Evolutionary conservation across 1,140 invertebrate genomes (phyloP).

Genomic region (Drosophila athabasca): DNA sequence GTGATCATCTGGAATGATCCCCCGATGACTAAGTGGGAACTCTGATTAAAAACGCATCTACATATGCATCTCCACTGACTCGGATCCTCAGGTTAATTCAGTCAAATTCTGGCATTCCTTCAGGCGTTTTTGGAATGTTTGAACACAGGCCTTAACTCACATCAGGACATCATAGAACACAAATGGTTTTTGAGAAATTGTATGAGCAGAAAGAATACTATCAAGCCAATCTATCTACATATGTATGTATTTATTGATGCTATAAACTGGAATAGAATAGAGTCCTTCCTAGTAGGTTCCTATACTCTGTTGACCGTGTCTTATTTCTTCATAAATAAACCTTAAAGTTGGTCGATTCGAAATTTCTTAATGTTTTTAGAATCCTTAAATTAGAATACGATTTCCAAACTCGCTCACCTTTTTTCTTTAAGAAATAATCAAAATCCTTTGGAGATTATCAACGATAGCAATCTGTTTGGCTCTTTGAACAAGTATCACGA

Average conservation of each 20-base stretch:
- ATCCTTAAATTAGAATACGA: background rate
- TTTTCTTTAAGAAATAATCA: background rate
- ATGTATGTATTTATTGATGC: no score
- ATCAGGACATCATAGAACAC: background rate
- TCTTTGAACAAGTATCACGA: background rate
- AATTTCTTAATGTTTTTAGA: background rate
- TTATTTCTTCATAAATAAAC: background rate
- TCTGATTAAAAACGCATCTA: background rate
- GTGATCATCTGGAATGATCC: slow-evolving; percentile 44
- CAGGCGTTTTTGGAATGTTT: no score
- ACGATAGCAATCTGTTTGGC: background rate
- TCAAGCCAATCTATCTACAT: no score
- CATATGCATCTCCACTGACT: background rate
- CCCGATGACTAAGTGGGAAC: slow-evolving; percentile 34
- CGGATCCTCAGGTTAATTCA: background rate
- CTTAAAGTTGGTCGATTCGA: background rate
- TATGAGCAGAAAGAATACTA: background rate
- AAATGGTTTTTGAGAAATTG: no score
- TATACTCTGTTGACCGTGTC: no score
- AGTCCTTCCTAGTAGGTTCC: no score
- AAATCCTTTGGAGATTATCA: background rate
- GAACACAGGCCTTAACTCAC: no score
- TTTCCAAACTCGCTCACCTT: slow-evolving; percentile 9
- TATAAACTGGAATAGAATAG: no score
- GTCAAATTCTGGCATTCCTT: background rate